These are phyloP conservation scores for Aldabrachelys gigantea DNA, from an alignment of 2,113 vertebrate species.

Conservation along the genomic window DNA sequence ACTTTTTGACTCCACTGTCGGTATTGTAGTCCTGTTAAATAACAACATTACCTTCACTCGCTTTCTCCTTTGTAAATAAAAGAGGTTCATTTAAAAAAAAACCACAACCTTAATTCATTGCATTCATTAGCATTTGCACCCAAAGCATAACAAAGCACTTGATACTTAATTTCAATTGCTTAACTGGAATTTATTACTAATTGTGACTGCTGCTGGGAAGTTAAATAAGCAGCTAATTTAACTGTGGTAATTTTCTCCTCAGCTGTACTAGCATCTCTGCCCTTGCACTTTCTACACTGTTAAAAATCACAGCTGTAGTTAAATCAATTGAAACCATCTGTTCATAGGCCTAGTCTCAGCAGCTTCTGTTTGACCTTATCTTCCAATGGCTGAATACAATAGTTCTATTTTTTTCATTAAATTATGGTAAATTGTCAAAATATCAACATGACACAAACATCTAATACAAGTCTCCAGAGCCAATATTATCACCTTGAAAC, in stretches of 20 bases:
- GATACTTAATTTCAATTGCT: neutral
- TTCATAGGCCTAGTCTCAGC: slow-evolving; percentile 35
- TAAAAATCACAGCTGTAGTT: neutral
- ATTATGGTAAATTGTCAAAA: neutral
- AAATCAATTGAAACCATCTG: slow-evolving; percentile 59
- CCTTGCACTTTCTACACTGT: slow-evolving; percentile 43
- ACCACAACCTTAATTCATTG: neutral
- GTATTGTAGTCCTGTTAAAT: neutral
- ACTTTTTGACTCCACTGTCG: neutral
- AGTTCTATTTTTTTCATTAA: neutral
- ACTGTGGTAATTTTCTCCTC: slow-evolving; percentile 31
- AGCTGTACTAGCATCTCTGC: neutral
- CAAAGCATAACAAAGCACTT: neutral
- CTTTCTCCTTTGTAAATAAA: neutral
- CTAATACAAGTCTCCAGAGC: neutral
- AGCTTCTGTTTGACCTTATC: neutral
- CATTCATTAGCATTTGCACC: neutral
- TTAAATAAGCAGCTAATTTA: slow-evolving; percentile 35
- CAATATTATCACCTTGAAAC: neutral
- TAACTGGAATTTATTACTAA: slow-evolving; percentile 5
- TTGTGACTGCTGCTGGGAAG: neutral
- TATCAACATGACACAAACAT: neutral
- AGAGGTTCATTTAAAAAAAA: neutral
- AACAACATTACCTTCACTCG: slow-evolving; percentile 31
- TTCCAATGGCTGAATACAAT: neutral